Conservation (phyloP, 2,888 invertebrate genomes). For the Hyppa rectilinea region DNA sequence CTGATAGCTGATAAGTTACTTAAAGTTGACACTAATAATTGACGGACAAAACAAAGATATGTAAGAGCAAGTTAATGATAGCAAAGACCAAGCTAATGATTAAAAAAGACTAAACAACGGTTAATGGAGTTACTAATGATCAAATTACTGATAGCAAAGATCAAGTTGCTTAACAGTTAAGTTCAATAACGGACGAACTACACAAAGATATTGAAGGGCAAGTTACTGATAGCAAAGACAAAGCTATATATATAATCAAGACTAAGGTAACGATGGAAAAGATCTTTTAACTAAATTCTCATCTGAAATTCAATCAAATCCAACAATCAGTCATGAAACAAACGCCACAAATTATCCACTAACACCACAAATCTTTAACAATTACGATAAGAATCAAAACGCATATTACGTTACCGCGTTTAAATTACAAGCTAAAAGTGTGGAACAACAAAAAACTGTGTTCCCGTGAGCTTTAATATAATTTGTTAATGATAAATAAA, state of each 20-base stretch:
- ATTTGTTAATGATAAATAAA: constrained; percentile 91
- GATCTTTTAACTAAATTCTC: background rate
- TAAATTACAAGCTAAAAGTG: constrained; percentile 78
- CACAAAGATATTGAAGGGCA: too few species aligned
- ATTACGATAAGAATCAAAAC: constrained; percentile 84
- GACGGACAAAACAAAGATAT: background rate
- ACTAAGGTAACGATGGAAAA: background rate
- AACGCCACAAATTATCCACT: constrained; percentile 50
- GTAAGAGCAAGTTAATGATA: too few species aligned
- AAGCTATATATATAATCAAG: too few species aligned
- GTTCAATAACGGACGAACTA: background rate
- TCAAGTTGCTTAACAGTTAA: too few species aligned
- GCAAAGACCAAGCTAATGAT: too few species aligned
- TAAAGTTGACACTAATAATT: background rate
- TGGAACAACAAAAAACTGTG: constrained; percentile 83
- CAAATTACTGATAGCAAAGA: too few species aligned
- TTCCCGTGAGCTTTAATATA: constrained; percentile 88
- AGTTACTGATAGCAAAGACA: background rate
- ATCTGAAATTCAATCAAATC: constrained; percentile 6
- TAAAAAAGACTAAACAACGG: too few species aligned
- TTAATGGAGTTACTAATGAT: too few species aligned
- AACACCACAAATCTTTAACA: constrained; percentile 71
- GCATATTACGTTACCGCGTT: constrained; percentile 73
- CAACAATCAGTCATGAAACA: constrained; percentile 31
- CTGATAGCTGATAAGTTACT: too few species aligned